A percentile compares a stretch with the other conserved stretches of the same genome.
Evolutionary conservation across 1,140 invertebrate genomes (phyloP).

Genomic region (Choristoneura fumiferana): DNA sequence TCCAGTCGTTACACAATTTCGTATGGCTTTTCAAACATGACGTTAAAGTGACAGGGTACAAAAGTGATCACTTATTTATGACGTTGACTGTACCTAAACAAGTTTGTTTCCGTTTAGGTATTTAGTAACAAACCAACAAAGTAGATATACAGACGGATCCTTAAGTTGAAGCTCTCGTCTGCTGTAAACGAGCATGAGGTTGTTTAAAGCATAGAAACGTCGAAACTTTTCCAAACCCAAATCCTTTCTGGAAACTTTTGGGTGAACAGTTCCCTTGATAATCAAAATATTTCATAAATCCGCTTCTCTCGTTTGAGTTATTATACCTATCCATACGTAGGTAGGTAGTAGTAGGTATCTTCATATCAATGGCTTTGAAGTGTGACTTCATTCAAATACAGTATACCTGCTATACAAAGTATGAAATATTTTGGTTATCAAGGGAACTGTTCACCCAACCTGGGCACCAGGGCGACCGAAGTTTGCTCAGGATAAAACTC

Average conservation of each 20-base stretch:
- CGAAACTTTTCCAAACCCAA: slow-evolving; percentile 15
- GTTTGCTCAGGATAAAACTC: too few species aligned
- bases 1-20: too few species aligned
- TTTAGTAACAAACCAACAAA: too few species aligned
- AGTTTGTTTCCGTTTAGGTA: too few species aligned
- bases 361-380: background rate
- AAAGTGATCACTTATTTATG: too few species aligned
- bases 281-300: slow-evolving; percentile 17
- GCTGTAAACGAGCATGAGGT: background rate
- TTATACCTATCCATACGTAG: too few species aligned
- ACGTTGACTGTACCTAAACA: too few species aligned
- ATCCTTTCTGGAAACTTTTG: slow-evolving; percentile 11
- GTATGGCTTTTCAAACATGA: too few species aligned
- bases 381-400: background rate
- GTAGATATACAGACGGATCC: background rate
- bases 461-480: too few species aligned
- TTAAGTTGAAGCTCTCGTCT: background rate
- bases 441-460: slow-evolving; percentile 5
- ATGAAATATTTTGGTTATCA: slow-evolving; percentile 15
- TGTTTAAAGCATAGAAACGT: slow-evolving; percentile 12
- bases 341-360: too few species aligned
- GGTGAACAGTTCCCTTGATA: slow-evolving; percentile 8
- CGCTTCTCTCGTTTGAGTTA: slow-evolving; percentile 9
- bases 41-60: too few species aligned
- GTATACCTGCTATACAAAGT: too few species aligned